Evolutionary conservation across 1,140 invertebrate species (phyloP).

Genomic region (Kradibia gibbosae): DNA sequence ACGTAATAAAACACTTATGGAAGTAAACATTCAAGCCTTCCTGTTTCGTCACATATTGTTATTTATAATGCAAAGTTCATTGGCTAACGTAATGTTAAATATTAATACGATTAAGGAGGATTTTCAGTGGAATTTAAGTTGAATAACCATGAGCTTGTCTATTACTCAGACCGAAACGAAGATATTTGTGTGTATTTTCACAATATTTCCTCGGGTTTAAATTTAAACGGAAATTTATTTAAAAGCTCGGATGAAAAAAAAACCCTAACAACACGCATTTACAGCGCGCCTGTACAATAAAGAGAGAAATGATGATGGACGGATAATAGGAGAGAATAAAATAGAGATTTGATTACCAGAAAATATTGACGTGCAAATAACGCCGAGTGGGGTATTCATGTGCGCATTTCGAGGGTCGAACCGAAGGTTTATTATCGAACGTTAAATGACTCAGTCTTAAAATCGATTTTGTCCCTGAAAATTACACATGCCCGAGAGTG

Average conservation of each 20-base stretch:
- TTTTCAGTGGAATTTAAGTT: no score
- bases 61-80: no score
- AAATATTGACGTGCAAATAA: conserved; percentile 31
- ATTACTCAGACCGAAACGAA: no score
- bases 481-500: background rate
- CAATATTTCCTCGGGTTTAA: no score
- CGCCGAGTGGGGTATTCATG: background rate
- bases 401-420: background rate
- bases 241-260: background rate
- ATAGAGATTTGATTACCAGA: conserved; percentile 14
- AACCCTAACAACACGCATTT: background rate
- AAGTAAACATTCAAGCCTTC: no score
- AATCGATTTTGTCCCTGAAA: conserved; percentile 2
- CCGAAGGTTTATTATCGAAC: background rate
- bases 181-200: no score
- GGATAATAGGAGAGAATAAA: background rate
- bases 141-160: no score
- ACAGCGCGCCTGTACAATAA: background rate
- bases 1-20: no score
- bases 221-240: background rate
- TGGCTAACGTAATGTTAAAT: no score
- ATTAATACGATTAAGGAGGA: no score
- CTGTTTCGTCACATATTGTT: no score
- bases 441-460: conserved; percentile 12
- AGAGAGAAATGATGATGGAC: background rate